Evolutionary conservation across 2,888 invertebrate species (phyloP).

Genomic region (Drosophila mettleri): DNA sequence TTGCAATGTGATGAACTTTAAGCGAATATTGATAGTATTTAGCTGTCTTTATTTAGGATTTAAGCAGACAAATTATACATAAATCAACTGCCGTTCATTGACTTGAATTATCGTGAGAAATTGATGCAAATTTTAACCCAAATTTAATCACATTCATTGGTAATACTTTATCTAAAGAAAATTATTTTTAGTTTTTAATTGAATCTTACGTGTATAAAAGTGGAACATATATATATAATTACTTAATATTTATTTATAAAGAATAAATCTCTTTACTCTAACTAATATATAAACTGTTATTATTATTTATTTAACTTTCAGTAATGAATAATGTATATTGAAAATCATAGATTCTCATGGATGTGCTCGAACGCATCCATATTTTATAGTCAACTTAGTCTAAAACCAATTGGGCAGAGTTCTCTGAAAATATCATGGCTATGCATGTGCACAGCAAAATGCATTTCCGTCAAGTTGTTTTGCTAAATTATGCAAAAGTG

Average conservation of each 20-base stretch:
- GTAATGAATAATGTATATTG: too few relatives aligned
- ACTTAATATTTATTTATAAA: too few relatives aligned
- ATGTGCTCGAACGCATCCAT: slow-evolving; percentile 2
- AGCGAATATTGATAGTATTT: slow-evolving; percentile 52
- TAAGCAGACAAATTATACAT: slow-evolving; percentile 50
- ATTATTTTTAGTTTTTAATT: not conserved
- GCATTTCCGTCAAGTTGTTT: slow-evolving; percentile 41
- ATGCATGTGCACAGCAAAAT: slow-evolving; percentile 7
- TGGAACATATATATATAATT: too few relatives aligned
- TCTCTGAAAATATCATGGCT: not conserved
- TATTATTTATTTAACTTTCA: too few relatives aligned
- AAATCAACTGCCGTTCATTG: slow-evolving; percentile 40
- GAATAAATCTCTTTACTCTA: too few relatives aligned
- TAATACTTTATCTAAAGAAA: not conserved
- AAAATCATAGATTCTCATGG: slow-evolving; percentile 1
- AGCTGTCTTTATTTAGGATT: slow-evolving; percentile 24
- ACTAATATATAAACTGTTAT: too few relatives aligned
- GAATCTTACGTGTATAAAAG: too few relatives aligned
- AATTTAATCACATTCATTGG: not conserved
- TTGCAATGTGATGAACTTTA: slow-evolving; percentile 73
- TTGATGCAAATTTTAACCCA: slow-evolving; percentile 1
- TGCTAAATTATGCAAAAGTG: slow-evolving; percentile 53
- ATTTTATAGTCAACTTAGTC: slow-evolving; percentile 6
- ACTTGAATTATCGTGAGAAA: slow-evolving; percentile 57
- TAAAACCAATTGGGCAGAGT: not conserved